Base-by-base conservation (phyloP, 2,888 invertebrate species). In the Hirtodrosophila histrioides region DNA sequence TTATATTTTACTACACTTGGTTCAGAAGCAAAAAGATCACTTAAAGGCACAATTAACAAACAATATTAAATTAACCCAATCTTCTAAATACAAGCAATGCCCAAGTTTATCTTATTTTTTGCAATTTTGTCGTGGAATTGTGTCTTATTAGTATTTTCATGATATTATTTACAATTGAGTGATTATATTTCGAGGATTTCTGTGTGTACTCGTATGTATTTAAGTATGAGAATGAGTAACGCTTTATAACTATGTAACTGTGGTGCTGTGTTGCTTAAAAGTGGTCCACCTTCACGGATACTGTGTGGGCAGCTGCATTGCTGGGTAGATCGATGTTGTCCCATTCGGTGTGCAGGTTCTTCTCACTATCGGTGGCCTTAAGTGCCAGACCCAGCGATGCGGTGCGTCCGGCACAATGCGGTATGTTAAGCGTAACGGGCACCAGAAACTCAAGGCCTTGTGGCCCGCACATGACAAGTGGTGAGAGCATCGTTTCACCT, bases 381-480 rank as follows among this genome's bases (percentile, higher is more conserved):
- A 96, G 93, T 43, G 95, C 95, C 75, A 96, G 93, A 61, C 95
- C 95, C 88, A 96, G 92, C 50, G 95, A 95, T 35, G 95, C 94
- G 67, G 95, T 94, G 51, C 95, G 95, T 90, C 95, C 95, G 78
- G 95, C 95, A 91, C 95, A 95, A 91, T 96, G 98, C 75, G 98
- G 98, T 90, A 98, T 95, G 78, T 97, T 94, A 56, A 98, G 94
- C 86, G 98, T 97, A 88, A 98, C 97, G 51, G 98, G 97, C 90
- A 95, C 94, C 65, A 95, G 92, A 93, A 98, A 98, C 91, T 96
- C 95, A 78, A 98, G 94, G 76, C 98, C 96, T 92, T 97, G 97
- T 24, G 98, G 98, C 68, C 98, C 98, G 93, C 98, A 98, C 96
- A 98, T 97, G 89, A 98, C 98, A 88, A 98, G 93, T 65, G 98